Base-by-base conservation (phyloP, 2,113 vertebrate species). In the Ia io region DNA sequence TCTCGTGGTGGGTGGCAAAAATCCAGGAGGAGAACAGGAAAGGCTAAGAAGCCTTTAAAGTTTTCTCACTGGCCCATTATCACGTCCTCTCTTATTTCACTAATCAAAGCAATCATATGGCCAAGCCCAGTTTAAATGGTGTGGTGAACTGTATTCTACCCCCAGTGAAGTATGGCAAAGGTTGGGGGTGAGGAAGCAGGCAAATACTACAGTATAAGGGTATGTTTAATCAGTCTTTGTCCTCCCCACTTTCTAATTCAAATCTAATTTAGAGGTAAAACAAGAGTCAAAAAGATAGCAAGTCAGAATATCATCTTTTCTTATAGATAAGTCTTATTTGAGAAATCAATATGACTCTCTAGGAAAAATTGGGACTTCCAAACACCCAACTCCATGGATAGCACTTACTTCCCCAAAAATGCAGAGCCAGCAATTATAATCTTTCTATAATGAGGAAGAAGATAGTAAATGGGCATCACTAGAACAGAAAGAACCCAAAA, bases 101-200 rank as follows among this genome's bases (percentile, higher is more conserved):
- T 51, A 53, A 91, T 16, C 25, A 84, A 51, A 42, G 23, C 35
- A 88, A 40, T 70, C 67, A 5, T 22, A 56, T 71, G 63, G 44
- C 22, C 5, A 73, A 71, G 44, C 18, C 13, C 47, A 56, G 1
- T 17, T 42, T 71, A n/a, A 74, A 53, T n/a, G 6, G 22, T 1
- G 6, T 37, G 25, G 42, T 6, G 5, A 67, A 22, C 6, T 23
- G 28, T 4, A 28, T 23, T 70, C 22, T 5, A 10, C 0, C 5
- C 1, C 23, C 12, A 2, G 5, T 3, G 22, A 93, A 77, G 18
- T 79, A 51, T 56, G 30, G 14, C 49, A 92, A 90, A 65, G 4
- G 1, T 49, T 3, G 23, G 20, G 10, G 6, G 1, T 61, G 6
- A 59, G 32, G 12, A 87, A 53, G 4, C 10, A 65, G 44, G 53